phyloP scores from a whole-genome alignment of 2,113 vertebrate genomes.

The Brienomyrus longianalis region DNA sequence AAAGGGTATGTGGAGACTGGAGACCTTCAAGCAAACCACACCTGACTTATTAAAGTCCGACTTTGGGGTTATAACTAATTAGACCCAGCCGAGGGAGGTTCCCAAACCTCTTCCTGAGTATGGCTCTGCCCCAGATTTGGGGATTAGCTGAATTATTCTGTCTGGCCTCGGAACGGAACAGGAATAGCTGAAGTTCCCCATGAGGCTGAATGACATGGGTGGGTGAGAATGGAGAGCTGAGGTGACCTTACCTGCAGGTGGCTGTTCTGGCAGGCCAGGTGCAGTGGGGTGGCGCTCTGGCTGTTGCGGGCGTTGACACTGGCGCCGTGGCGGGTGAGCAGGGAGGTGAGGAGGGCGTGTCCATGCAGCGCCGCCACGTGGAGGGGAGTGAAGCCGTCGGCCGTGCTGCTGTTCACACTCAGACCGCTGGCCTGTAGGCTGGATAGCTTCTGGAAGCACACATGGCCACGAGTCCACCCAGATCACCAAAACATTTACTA shows the following conservation, averaged over 20 bases:
- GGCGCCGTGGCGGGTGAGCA: slow-evolving; percentile 76
- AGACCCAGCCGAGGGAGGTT: neutral
- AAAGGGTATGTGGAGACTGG: neutral
- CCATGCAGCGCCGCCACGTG: slow-evolving; percentile 83
- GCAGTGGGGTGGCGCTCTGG: slow-evolving; percentile 72
- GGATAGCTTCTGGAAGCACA: slow-evolving; percentile 56
- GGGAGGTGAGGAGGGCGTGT: slow-evolving; percentile 53
- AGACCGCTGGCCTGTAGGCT: slow-evolving; percentile 61
- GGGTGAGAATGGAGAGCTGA: too few relatives aligned
- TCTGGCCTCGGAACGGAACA: neutral
- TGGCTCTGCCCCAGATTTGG: neutral
- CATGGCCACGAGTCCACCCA: neutral
- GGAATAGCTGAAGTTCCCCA: neutral
- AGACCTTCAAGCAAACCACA: neutral
- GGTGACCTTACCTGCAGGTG: slow-evolving; percentile 67
- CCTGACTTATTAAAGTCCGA: neutral
- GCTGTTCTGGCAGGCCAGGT: slow-evolving; percentile 82
- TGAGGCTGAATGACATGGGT: neutral
- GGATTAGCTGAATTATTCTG: neutral
- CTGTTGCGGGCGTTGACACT: slow-evolving; percentile 57
- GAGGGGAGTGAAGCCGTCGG: slow-evolving; percentile 69
- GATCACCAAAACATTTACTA: neutral
- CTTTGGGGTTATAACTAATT: neutral
- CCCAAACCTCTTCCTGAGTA: neutral
- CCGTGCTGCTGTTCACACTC: slow-evolving; percentile 70